Conservation (phyloP, 1,140 invertebrate species). For the Drosophila ogumai region DNA sequence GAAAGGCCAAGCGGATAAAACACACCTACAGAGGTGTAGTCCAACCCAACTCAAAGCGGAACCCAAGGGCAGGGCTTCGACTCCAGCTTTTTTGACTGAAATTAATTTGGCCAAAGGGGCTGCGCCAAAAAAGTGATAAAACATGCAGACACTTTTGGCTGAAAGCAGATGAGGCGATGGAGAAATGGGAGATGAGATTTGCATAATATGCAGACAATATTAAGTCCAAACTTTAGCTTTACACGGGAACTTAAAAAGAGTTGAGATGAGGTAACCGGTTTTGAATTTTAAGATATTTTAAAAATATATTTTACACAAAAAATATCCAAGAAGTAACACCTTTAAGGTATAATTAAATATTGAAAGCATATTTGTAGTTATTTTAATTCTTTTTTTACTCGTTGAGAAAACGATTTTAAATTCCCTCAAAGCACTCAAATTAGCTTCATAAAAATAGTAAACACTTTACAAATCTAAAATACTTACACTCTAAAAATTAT, state of each 20-base stretch:
- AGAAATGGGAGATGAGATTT: conserved; percentile 36
- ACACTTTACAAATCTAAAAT: conserved; percentile 1
- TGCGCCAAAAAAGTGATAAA: conserved; percentile 61
- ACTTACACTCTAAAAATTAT: conserved; percentile 1
- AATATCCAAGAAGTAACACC: too few species aligned
- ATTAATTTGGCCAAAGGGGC: conserved; percentile 66
- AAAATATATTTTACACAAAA: too few species aligned
- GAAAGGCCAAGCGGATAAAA: conserved; percentile 47
- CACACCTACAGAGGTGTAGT: conserved; percentile 46
- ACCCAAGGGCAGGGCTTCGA: conserved; percentile 27
- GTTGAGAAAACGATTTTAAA: too few species aligned
- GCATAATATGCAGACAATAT: conserved; percentile 31
- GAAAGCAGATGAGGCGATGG: conserved; percentile 32
- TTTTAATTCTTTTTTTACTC: too few species aligned
- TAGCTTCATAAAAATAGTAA: conserved; percentile 4
- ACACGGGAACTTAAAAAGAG: background rate
- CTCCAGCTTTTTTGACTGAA: conserved; percentile 48
- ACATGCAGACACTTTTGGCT: conserved; percentile 57
- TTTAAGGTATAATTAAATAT: background rate
- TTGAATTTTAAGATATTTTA: background rate
- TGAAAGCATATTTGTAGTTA: background rate
- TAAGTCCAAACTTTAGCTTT: background rate
- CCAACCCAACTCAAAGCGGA: conserved; percentile 36
- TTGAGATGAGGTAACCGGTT: background rate
- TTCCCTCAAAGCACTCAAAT: background rate